phyloP scores from a whole-genome alignment of 2,113 vertebrate genomes.

The Rhadina sibilatrix region DNA sequence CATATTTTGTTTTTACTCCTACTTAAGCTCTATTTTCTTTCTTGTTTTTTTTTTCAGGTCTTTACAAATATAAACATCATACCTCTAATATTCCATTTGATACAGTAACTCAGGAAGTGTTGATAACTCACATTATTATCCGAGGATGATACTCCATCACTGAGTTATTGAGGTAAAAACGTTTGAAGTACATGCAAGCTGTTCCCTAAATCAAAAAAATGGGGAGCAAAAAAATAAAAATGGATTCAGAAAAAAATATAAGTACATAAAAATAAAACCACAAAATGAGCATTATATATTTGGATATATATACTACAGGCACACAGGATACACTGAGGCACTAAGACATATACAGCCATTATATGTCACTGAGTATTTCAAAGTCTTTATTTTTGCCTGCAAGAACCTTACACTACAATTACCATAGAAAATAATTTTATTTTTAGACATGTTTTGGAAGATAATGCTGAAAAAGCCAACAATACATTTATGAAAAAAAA shows the following conservation, averaged over 20 bases:
- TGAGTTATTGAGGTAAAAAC: slow-evolving; percentile 96
- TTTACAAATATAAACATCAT: background rate
- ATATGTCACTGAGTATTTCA: background rate
- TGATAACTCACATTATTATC: slow-evolving; percentile 91
- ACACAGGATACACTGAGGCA: background rate
- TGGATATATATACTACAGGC: background rate
- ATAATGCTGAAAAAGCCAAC: background rate
- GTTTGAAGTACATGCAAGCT: slow-evolving; percentile 93
- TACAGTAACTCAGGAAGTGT: background rate
- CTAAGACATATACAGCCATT: background rate
- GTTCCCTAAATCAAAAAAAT: slow-evolving; percentile 79
- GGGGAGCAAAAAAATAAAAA: background rate
- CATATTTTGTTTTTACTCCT: background rate
- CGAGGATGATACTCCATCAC: slow-evolving; percentile 96
- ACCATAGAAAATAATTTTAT: background rate
- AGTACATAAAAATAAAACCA: background rate
- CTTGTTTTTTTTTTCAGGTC: background rate
- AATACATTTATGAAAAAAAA: background rate
- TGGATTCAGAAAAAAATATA: background rate
- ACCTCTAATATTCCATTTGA: background rate
- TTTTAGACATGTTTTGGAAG: background rate
- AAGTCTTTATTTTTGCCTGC: background rate
- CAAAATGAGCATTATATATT: background rate
- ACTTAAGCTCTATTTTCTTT: background rate
- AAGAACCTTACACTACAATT: background rate